Percentiles rank a stretch among this genome's conserved stretches.
phyloP scores from a whole-genome alignment of 2,797 vertebrate genomes.

The Heteromormyrus szaboi region DNA sequence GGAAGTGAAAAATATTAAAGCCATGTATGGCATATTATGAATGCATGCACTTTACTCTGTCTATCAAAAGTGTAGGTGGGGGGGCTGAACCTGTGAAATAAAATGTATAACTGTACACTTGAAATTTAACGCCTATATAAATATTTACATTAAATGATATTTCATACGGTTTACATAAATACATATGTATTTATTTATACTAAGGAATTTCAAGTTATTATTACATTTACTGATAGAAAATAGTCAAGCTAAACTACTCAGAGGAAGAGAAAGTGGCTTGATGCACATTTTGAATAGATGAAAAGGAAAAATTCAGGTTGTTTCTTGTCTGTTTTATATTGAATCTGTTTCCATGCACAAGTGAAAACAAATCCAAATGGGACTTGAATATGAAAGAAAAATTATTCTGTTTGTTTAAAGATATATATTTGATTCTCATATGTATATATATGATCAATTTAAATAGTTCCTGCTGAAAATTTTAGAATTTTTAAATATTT shows the following conservation, averaged over 20 bases:
- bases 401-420: not conserved
- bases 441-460: not conserved
- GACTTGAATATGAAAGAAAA: slow-evolving; percentile 4
- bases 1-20: not conserved
- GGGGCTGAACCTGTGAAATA: not conserved
- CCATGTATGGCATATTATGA: not conserved
- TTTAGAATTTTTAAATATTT: not conserved
- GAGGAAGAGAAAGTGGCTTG: not conserved
- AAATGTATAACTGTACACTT: not conserved
- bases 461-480: not conserved
- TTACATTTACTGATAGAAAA: not conserved
- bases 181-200: not conserved
- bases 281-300: not conserved
- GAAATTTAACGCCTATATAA: not conserved
- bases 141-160: not conserved
- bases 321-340: slow-evolving; percentile 3
- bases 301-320: not conserved
- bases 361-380: slow-evolving; percentile 6
- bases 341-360: not conserved
- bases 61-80: not conserved
- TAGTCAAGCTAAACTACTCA: not conserved
- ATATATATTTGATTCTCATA: not conserved
- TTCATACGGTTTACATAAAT: not conserved
- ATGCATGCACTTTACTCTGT: not conserved
- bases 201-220: not conserved